Conservation (phyloP, 2,888 invertebrate genomes). For the Phorcus lineatus region DNA sequence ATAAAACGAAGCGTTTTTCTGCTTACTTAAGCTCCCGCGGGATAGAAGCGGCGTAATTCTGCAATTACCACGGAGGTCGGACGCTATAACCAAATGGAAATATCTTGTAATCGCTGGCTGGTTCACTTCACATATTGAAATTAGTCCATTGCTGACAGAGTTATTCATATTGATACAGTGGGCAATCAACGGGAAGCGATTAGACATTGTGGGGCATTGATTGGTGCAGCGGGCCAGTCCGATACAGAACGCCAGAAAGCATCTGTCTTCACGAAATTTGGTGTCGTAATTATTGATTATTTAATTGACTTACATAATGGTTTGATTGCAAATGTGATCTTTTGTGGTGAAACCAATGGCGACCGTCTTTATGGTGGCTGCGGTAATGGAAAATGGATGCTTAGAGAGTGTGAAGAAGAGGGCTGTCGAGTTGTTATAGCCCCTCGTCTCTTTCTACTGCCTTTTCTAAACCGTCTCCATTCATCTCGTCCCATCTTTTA, state of each 20-base stretch:
- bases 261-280: not conserved
- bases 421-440: not conserved
- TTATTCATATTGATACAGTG: constrained; percentile 32
- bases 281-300: constrained; percentile 15
- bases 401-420: not conserved
- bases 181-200: constrained; percentile 31
- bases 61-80: constrained; percentile 12
- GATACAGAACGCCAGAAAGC: not conserved
- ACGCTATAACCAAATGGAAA: constrained; percentile 20
- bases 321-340: constrained; percentile 22
- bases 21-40: constrained; percentile 18
- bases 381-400: constrained; percentile 6
- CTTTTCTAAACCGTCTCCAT: not conserved
- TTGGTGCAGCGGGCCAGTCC: not conserved
- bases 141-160: constrained; percentile 16
- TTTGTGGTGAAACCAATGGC: not conserved
- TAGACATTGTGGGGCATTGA: constrained; percentile 22
- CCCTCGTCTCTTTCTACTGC: not conserved
- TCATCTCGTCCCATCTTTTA: not conserved
- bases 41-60: not conserved
- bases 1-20: constrained; percentile 15
- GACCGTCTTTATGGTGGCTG: not conserved
- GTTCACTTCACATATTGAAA: constrained; percentile 20
- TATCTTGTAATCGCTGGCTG: constrained; percentile 21
- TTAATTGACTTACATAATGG: constrained; percentile 22